These are phyloP conservation scores for Antheraea mylitta DNA, from an alignment of 1,140 invertebrate species.

Conservation along the genomic window DNA sequence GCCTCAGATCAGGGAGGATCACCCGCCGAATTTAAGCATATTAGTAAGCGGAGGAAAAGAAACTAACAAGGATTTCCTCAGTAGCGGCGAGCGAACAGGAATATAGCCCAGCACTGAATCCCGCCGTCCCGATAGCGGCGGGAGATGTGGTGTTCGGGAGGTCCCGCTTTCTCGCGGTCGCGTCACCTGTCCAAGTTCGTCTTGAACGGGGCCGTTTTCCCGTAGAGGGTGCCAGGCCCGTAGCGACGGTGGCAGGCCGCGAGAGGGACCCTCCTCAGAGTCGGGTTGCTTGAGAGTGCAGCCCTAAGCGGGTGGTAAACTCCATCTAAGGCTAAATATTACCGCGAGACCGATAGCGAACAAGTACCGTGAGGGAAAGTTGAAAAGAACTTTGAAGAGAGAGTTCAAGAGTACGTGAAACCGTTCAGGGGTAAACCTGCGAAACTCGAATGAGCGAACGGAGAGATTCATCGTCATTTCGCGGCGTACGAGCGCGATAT, in stretches of 20 bases:
- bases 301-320: slow-evolving; percentile 91
- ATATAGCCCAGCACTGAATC: slow-evolving; percentile 83
- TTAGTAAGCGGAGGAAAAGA: slow-evolving; percentile 95
- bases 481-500: slow-evolving; percentile 42
- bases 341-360: slow-evolving; percentile 91
- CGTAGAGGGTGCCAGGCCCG: slow-evolving; percentile 87
- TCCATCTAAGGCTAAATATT: slow-evolving; percentile 93
- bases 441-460: slow-evolving; percentile 80
- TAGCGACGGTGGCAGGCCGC: slow-evolving; percentile 77
- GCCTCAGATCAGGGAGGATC: slow-evolving; percentile 86
- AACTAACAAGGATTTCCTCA: slow-evolving; percentile 93
- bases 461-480: slow-evolving; percentile 76
- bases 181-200: slow-evolving; percentile 81
- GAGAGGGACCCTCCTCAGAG: slow-evolving; percentile 83
- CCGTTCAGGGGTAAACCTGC: slow-evolving; percentile 85
- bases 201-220: slow-evolving; percentile 84
- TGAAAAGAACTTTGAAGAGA: slow-evolving; percentile 95
- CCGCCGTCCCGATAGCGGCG: slow-evolving; percentile 64
- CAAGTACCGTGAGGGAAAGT: slow-evolving; percentile 95
- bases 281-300: slow-evolving; percentile 92
- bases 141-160: slow-evolving; percentile 85
- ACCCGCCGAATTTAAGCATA: slow-evolving; percentile 94
- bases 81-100: slow-evolving; percentile 92
- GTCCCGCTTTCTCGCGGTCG: slow-evolving; percentile 62
- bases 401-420: slow-evolving; percentile 93